Evolutionary conservation across 2,113 vertebrate species (phyloP).

Genomic region (Herpailurus yagouaroundi): DNA sequence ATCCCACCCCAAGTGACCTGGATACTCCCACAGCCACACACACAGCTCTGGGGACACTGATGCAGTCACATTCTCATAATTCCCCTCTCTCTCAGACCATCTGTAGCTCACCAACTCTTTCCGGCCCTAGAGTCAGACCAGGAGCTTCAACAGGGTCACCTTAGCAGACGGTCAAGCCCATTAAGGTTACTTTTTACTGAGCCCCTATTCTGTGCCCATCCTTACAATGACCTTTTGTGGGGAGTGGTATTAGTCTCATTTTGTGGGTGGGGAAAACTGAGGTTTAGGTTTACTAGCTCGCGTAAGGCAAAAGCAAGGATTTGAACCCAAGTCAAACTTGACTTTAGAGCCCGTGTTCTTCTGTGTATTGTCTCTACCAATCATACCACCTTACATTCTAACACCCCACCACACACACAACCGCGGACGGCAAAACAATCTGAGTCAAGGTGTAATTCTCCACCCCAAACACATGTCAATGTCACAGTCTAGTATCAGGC

Average conservation of each 20-base stretch:
- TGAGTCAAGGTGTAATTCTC: slow-evolving; percentile 8
- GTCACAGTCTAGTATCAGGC: slow-evolving; percentile 18
- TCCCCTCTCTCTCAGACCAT: background rate
- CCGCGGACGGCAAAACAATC: background rate
- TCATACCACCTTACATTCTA: background rate
- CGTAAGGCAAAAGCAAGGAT: slow-evolving; percentile 9
- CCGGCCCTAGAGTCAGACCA: background rate
- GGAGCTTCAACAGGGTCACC: background rate
- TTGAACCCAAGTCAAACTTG: background rate
- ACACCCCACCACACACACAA: background rate
- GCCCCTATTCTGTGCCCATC: background rate
- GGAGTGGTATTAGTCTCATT: background rate
- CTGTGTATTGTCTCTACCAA: background rate
- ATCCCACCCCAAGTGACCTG: background rate
- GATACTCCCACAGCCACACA: background rate
- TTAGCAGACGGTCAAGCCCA: background rate
- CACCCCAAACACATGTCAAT: slow-evolving; percentile 5
- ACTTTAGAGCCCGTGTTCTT: background rate
- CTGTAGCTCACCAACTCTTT: background rate
- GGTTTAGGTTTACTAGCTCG: background rate
- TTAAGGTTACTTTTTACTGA: background rate
- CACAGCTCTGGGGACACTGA: background rate
- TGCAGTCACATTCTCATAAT: background rate
- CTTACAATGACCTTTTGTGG: background rate
- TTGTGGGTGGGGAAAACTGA: background rate